phyloP scores from a whole-genome alignment of 2,888 invertebrate genomes.

The Cylindroiulus punctatus region DNA sequence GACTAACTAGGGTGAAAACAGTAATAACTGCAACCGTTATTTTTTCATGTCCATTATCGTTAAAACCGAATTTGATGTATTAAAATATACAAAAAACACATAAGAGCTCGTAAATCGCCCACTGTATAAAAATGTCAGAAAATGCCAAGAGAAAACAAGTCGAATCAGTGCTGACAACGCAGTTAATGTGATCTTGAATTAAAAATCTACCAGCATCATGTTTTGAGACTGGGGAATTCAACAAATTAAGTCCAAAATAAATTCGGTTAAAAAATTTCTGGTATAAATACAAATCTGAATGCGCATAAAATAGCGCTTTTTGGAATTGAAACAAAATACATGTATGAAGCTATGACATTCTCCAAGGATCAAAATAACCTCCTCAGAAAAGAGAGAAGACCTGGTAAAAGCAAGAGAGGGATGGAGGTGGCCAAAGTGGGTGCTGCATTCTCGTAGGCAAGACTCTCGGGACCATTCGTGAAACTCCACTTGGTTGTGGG shows the following conservation, averaged over 20 bases:
- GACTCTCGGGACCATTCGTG: slow-evolving; percentile 53
- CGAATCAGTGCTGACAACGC: too few species aligned
- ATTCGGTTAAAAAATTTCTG: not conserved
- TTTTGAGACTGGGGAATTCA: not conserved
- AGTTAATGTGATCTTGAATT: not conserved
- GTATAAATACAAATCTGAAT: slow-evolving; percentile 3
- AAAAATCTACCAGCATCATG: not conserved
- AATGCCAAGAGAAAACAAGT: too few species aligned
- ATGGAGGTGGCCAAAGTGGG: not conserved
- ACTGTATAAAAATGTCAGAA: too few species aligned
- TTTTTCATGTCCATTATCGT: not conserved
- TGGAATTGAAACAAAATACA: not conserved
- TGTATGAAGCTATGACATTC: not conserved
- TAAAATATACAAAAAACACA: not conserved
- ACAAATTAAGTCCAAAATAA: not conserved
- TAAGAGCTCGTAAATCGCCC: too few species aligned
- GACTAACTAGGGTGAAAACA: not conserved
- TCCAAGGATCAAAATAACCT: not conserved
- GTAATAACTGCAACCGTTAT: too few species aligned
- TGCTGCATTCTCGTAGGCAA: slow-evolving; percentile 55
- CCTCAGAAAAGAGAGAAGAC: not conserved
- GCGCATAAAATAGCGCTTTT: slow-evolving; percentile 14
- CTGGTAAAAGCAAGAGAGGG: not conserved
- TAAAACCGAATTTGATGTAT: not conserved
- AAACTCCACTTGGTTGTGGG: slow-evolving; percentile 52